Conservation (phyloP, 2,797 vertebrate genomes). For the Rhinophrynus dorsalis region DNA sequence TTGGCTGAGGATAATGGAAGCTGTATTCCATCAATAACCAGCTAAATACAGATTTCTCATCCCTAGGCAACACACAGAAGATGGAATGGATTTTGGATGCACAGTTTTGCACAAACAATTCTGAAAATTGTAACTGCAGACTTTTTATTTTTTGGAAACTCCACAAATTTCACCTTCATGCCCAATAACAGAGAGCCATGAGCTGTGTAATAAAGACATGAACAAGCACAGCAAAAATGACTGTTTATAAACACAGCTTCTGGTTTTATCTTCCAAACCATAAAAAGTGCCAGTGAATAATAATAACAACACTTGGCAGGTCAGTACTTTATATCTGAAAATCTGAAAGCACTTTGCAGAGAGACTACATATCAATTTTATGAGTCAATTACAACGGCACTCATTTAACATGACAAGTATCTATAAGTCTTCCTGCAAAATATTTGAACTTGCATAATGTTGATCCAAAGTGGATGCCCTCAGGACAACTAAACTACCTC, state of each 20-base stretch:
- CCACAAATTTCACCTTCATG: too few species aligned
- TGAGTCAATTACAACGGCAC: conserved; percentile 35
- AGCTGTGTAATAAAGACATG: neutral
- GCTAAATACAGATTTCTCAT: too few species aligned
- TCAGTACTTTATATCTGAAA: conserved; percentile 12
- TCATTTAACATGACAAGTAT: conserved; percentile 17
- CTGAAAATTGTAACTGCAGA: too few species aligned
- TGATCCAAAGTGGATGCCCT: neutral
- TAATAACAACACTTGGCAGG: conserved; percentile 12
- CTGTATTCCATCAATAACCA: too few species aligned
- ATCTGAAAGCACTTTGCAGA: neutral
- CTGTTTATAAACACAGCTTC: conserved; percentile 16
- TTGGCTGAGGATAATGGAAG: too few species aligned
- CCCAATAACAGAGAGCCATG: neutral
- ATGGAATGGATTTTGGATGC: too few species aligned
- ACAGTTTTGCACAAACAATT: too few species aligned
- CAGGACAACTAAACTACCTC: neutral
- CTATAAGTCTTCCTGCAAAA: conserved; percentile 15
- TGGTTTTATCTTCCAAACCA: conserved; percentile 11
- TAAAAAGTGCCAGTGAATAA: conserved; percentile 18
- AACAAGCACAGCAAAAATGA: neutral
- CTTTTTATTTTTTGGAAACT: too few species aligned
- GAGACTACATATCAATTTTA: conserved; percentile 36
- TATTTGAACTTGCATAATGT: conserved; percentile 6
- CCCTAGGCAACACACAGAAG: too few species aligned